A percentile compares a stretch with the other conserved stretches of the same genome.
Evolutionary conservation across 1,140 invertebrate species (phyloP).

Genomic region (Lepidurus apus): DNA sequence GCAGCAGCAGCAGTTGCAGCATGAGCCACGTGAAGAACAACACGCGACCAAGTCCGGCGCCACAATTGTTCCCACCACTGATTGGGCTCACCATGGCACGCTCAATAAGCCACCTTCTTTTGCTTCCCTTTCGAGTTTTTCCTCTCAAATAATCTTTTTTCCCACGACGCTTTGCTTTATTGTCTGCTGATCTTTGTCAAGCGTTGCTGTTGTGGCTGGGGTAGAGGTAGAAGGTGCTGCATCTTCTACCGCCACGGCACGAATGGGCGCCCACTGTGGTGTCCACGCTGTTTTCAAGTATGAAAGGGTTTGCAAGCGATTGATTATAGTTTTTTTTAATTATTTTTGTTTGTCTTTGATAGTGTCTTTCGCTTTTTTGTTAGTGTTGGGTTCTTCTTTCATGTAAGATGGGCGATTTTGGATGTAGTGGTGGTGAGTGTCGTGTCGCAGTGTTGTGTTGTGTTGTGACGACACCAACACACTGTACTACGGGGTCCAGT

Average conservation of each 20-base stretch:
- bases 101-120: neutral
- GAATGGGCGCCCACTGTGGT: neutral
- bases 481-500: neutral
- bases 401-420: neutral
- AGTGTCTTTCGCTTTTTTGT: no score
- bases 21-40: constrained; percentile 10
- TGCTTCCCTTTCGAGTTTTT: neutral
- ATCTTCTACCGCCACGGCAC: neutral
- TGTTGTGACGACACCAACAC: neutral
- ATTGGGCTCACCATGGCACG: constrained; percentile 20
- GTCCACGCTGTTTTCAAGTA: neutral
- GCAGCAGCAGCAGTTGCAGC: constrained; percentile 13
- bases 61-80: constrained; percentile 18
- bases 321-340: neutral
- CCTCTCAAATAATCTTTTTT: neutral
- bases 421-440: neutral
- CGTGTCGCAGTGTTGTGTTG: neutral
- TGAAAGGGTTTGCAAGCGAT: constrained; percentile 4
- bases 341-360: no score
- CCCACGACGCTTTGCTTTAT: neutral
- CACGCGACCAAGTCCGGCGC: constrained; percentile 7
- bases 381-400: neutral
- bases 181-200: neutral
- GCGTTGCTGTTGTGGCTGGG: neutral
- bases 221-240: neutral